Conservation (phyloP, 2,113 vertebrate species). For the Eulacestoma nigropectus region DNA sequence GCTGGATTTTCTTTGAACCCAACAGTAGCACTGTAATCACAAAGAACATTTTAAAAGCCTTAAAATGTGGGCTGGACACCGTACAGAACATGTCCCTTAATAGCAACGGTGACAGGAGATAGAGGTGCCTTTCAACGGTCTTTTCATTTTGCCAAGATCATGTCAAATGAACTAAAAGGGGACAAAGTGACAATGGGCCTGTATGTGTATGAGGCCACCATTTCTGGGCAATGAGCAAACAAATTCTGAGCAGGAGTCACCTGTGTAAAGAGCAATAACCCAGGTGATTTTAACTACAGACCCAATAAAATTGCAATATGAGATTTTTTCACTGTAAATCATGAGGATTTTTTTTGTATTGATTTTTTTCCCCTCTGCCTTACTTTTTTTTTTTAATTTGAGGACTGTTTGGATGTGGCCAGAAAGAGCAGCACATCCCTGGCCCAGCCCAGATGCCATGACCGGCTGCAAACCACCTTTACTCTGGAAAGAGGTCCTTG, state of each 20-base stretch:
- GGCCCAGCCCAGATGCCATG: not conserved
- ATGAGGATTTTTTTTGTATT: not conserved
- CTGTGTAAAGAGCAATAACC: not conserved
- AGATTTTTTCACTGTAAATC: not conserved
- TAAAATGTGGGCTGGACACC: not conserved
- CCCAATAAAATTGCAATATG: accelerated
- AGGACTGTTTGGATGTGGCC: not conserved
- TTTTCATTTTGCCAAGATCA: not conserved
- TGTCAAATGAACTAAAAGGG: not conserved
- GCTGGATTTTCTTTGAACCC: not conserved
- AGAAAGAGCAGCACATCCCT: not conserved
- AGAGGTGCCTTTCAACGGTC: not conserved
- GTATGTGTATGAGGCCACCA: not conserved
- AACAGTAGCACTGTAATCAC: not conserved
- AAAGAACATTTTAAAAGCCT: conserved; percentile 1
- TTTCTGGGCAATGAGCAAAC: not conserved
- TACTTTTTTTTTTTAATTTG: not conserved
- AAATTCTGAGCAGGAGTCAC: not conserved
- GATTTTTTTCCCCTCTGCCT: accelerated
- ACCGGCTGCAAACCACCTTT: accelerated
- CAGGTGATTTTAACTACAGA: not conserved
- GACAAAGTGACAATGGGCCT: not conserved
- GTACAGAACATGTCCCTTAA: not conserved
- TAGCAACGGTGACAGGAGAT: not conserved
- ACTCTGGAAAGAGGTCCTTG: not conserved